Evolutionary conservation across 2,888 invertebrate species (phyloP), one percentile per base, ranked within the genome.

Genomic region (Sesamia inferens): DNA sequence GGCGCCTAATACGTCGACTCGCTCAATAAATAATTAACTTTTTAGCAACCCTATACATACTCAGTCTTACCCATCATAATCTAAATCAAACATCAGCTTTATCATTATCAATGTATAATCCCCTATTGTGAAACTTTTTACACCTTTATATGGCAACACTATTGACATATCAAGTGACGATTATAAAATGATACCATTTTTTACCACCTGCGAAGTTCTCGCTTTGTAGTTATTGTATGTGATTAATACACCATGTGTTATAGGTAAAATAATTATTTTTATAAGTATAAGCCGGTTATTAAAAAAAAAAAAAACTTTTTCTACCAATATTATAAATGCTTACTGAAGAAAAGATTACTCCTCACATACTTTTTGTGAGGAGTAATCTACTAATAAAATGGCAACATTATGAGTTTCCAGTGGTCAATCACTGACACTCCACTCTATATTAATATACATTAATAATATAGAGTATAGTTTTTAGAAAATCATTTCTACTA

Each of bases 41-140:
- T 47, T 47, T 24, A 44, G 2, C 54, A 55, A 44, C 70, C 71
- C 70, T n/a, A n/a, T n/a, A n/a, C n/a, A 14, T 22, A 58, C 62
- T 67, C n/a, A 39, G 24, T 54, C 48, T 59, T 47, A 11, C 61
- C 48, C 44, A 62, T 62, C 79, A 66, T 39, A 62, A 24, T 66
- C 48, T 57, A 73, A 59, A 48, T 19, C 39, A 75, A 80, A 74
- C 62, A 76, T 64, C 76, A 75, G 51, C 62, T 22, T 69, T 68
- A 77, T 77, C 77, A 48, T 59, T 81, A 81, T 68, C 81, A 55
- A 1, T 31, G 19, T 42, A 47, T 68, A 75, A 78, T 78, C 76
- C 76, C 76, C 63, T 58, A 81, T 78, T 78, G 75, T 78, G n/a
- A 13, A 31, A 54, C 22, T 75, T 81, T 81, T 81, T 68, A 81